Evolutionary conservation across 2,888 invertebrate species (phyloP), one percentile per base, ranked within the genome.

Genomic region (Gymnosoma rotundatum): DNA sequence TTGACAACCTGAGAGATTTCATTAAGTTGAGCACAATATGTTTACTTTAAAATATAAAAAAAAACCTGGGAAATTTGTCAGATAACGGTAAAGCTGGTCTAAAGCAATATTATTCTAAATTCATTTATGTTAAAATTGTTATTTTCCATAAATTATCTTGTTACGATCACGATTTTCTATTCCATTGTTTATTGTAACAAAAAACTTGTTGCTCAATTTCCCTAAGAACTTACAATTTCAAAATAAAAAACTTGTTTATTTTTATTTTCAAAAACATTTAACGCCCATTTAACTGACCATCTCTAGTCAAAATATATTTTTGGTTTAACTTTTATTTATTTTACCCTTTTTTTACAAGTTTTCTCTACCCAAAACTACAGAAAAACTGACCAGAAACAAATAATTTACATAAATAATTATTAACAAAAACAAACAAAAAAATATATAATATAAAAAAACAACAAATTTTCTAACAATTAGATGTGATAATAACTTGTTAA

Each of bases 401-500:
- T 61, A 72, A 67, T 83, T 82, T 66, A 78, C 76, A 83, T 78
- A 78, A 67, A 72, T 50, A 60, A 66, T 56, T 66, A 64, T 45
- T 14, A 25, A 18, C 9, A 63, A 67, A 66, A 73, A 66, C 10
- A 73, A 64, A 61, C 16, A 36, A 45, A 54, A 52, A 45, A 8
- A 42, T 0, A 74, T 21, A 14, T 64, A 50, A 50, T 25, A 64
- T n/a, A 72, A 20, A 61, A 25, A 73, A 16, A 14, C 20, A 66
- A 66, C 60, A 75, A 56, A 64, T 72, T 78, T 78, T 58, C 54
- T 16, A 75, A 76, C 75, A 83, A 79, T 79, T 74, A 42, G 5
- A 32, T 36, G 58, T 52, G 78, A 75, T 83, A 75, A 79, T 83
- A 83, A 79, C 69, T 74, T 83, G 83, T 83, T 83, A 83, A 78